phyloP scores from a whole-genome alignment of 1,140 invertebrate genomes.

The Heliconius melpomene region DNA sequence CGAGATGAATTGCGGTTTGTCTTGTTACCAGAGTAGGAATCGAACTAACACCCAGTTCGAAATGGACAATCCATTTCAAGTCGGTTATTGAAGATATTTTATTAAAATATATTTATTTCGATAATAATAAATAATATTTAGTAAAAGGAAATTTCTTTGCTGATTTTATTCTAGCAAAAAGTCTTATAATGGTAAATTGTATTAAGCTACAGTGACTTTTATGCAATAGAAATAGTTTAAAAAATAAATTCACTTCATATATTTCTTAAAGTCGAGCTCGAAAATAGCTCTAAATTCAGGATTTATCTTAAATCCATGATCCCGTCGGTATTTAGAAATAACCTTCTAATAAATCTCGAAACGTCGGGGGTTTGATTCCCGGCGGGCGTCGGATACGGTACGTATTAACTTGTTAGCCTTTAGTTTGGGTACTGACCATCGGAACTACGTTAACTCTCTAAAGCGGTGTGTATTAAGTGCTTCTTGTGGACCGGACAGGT shows the following conservation, averaged over 20 bases:
- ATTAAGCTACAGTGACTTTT: no score
- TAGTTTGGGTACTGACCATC: constrained; percentile 55
- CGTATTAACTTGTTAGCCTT: constrained; percentile 68
- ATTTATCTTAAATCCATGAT: constrained; percentile 70
- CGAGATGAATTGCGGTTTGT: not conserved
- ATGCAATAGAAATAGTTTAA: not conserved
- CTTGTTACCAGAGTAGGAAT: no score
- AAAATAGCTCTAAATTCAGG: constrained; percentile 26
- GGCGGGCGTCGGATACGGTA: constrained; percentile 51
- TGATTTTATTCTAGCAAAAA: no score
- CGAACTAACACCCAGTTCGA: no score
- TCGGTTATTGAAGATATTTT: no score
- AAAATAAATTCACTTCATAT: not conserved
- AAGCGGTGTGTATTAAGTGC: constrained; percentile 14
- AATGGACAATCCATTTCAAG: no score
- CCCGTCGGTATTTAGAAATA: constrained; percentile 61
- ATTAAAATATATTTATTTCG: no score
- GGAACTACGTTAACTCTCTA: constrained; percentile 34
- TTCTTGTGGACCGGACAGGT: not conserved
- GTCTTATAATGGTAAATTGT: no score
- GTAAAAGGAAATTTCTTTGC: no score
- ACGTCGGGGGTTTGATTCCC: constrained; percentile 70
- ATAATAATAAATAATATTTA: no score
- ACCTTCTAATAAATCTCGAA: constrained; percentile 74
- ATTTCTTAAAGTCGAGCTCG: not conserved